Percentiles rank a stretch among this genome's conserved stretches.
Conservation (phyloP, 2,113 vertebrate species). For the Nothobranchius kuhntae region DNA sequence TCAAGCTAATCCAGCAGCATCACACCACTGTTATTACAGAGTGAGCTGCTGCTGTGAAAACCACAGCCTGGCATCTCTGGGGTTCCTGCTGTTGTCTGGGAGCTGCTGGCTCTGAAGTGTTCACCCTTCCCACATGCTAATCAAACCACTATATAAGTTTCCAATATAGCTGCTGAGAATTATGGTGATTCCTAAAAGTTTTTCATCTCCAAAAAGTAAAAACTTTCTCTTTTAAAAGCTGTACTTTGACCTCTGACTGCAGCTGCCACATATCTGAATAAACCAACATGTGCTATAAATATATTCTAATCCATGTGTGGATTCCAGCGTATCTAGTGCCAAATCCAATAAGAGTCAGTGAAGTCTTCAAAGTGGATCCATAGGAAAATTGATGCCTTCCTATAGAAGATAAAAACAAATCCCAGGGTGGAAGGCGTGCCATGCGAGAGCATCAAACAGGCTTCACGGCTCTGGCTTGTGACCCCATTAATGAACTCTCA, state of each 20-base stretch:
- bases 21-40: constrained; percentile 4
- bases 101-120: not conserved
- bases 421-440: constrained; percentile 23
- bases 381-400: constrained; percentile 31
- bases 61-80: constrained; percentile 2
- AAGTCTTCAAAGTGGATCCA: constrained; percentile 20
- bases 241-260: not conserved
- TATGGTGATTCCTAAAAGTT: not conserved
- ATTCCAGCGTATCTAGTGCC: not conserved
- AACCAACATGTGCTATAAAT: not conserved
- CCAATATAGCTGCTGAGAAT: not conserved
- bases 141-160: constrained; percentile 19
- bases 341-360: constrained; percentile 12
- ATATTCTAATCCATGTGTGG: constrained; percentile 2
- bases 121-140: constrained; percentile 8
- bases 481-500: constrained; percentile 63
- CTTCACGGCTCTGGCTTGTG: constrained; percentile 52
- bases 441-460: constrained; percentile 44
- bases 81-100: constrained; percentile 10
- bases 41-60: constrained; percentile 7
- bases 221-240: not conserved
- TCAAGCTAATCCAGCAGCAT: constrained; percentile 4
- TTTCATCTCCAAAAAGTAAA: constrained; percentile 1
- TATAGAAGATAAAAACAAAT: constrained; percentile 51
- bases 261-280: constrained; percentile 12